A percentile compares a stretch with the other conserved stretches of the same genome.
Evolutionary conservation across 2,888 invertebrate genomes (phyloP).

Genomic region (Troilus luridus): DNA sequence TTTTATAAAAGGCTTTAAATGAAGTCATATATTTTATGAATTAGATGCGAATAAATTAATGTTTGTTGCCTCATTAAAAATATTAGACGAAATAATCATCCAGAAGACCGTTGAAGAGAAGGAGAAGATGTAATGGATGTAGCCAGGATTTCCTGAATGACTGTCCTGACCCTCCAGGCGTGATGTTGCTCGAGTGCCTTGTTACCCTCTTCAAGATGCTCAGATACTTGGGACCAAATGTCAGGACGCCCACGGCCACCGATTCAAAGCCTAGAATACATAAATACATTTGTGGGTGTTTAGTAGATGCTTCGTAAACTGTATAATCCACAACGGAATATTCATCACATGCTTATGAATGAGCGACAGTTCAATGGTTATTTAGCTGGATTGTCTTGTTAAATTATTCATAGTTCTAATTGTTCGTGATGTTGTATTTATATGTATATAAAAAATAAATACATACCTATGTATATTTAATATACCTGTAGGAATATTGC

Average conservation of each 20-base stretch:
- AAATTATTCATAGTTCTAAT: neutral
- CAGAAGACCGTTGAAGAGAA: neutral
- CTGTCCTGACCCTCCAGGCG: neutral
- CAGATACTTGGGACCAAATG: constrained; percentile 15
- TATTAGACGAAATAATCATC: too few species aligned
- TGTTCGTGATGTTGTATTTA: neutral
- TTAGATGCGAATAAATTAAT: too few species aligned
- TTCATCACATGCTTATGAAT: neutral
- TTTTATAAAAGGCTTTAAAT: too few species aligned
- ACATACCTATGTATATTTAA: neutral
- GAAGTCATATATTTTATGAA: too few species aligned
- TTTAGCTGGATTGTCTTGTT: neutral
- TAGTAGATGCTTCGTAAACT: constrained; percentile 6
- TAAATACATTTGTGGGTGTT: constrained; percentile 49
- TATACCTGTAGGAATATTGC: neutral
- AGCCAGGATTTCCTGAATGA: constrained; percentile 25
- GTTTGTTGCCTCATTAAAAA: too few species aligned
- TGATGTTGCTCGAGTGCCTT: constrained; percentile 25
- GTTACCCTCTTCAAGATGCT: constrained; percentile 44
- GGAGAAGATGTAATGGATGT: constrained; percentile 7
- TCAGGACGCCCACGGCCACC: constrained; percentile 18
- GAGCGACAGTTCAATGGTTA: neutral
- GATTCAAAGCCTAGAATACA: constrained; percentile 35
- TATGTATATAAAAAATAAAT: too few species aligned
- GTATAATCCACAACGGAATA: constrained; percentile 8